Evolutionary conservation across 2,888 invertebrate genomes (phyloP), one percentile per base, ranked within the genome.

Genomic region (Spodoptera picta): DNA sequence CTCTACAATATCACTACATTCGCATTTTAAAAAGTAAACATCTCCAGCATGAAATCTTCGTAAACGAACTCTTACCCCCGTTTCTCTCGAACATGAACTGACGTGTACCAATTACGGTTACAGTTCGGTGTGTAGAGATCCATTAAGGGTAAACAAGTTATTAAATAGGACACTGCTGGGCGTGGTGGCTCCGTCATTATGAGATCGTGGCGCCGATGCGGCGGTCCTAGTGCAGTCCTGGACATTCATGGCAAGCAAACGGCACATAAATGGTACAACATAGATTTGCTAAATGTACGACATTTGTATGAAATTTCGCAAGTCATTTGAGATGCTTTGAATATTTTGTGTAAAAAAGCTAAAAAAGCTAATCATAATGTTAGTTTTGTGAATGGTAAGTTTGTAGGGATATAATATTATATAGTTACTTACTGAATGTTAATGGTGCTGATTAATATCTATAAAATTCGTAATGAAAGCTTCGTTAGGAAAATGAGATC

Each of bases 111-210:
- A 10, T 27, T 4, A 24, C n/a, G 2, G 3, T 19, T 19, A 62
- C 63, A 63, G 50, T 65, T 65, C 77, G 81, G 87, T 88, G 85
- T 87, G 53, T 64, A 52, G 9, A 19, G 43, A 57, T 59, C 69
- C 61, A 66, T 80, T 77, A 76, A 75, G 82, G 82, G 86, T 87
- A 89, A 88, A 90, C 88, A 89, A 87, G 89, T 84, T 88, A 89
- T 89, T 90, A 89, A 89, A 89, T 89, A 84, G 86, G 85, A 83
- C 88, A 83, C 86, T 75, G 77, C 77, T 84, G 89, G 86, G 87
- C 79, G 86, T 77, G 82, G 81, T 79, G 83, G 75, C 83, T 72
- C 64, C 80, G 77, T 87, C 86, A 83, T 88, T 85, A 85, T 68
- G 78, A 69, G 78, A 69, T 65, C 78, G 73, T 67, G 87, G 85